phyloP scores from a whole-genome alignment of 2,888 invertebrate species.

The Electrophaes corylata region DNA sequence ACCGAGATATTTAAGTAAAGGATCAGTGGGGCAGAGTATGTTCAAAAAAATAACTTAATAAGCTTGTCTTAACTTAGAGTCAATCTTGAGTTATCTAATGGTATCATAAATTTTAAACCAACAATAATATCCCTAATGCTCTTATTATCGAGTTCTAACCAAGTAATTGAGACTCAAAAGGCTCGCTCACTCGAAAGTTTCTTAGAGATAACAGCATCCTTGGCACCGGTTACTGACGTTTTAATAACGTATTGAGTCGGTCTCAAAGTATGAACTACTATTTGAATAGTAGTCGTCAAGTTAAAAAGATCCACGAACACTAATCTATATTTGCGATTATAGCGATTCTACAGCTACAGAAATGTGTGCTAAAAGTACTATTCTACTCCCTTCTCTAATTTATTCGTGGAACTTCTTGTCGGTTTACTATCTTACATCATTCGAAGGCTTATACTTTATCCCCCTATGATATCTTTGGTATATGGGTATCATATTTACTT shows the following conservation, averaged over 20 bases:
- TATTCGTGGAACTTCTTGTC: slow-evolving; percentile 70
- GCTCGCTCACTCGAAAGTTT: slow-evolving; percentile 35
- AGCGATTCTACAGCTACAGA: not conserved
- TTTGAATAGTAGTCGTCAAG: not conserved
- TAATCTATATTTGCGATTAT: not conserved
- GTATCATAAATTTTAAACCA: slow-evolving; percentile 9
- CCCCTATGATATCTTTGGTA: slow-evolving; percentile 58
- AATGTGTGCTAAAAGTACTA: not conserved
- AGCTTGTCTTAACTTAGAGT: not conserved
- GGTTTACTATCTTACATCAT: slow-evolving; percentile 64
- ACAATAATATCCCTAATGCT: slow-evolving; percentile 20
- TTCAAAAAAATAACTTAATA: not conserved
- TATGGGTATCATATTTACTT: slow-evolving; percentile 56
- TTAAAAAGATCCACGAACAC: not conserved
- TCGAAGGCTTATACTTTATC: slow-evolving; percentile 62
- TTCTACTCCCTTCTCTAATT: slow-evolving; percentile 60
- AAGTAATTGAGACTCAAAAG: slow-evolving; percentile 32
- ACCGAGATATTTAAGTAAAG: too few species aligned
- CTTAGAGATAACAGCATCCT: slow-evolving; percentile 33
- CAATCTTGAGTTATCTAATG: not conserved
- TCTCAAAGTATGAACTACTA: not conserved
- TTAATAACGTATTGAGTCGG: not conserved
- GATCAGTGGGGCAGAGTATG: too few species aligned
- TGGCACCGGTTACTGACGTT: not conserved
- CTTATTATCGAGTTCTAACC: slow-evolving; percentile 31